Conservation (phyloP, 2,113 vertebrate genomes). For the Paralichthys olivaceus region DNA sequence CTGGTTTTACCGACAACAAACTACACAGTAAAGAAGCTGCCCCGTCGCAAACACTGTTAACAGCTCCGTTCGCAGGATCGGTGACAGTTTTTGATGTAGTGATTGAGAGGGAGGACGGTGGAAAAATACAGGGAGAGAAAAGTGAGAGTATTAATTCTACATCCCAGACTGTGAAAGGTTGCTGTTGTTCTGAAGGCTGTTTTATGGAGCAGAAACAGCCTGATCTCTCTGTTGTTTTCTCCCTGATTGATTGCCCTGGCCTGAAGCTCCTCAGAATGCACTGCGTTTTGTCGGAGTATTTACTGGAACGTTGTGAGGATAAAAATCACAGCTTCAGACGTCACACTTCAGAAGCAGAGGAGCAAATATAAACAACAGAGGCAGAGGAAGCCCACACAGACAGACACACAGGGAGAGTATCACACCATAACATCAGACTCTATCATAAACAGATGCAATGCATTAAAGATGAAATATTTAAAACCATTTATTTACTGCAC, state of each 20-base stretch:
- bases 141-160: constrained; percentile 62
- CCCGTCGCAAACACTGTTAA: constrained; percentile 49
- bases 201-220: constrained; percentile 78
- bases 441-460: neutral
- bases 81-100: constrained; percentile 56
- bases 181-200: constrained; percentile 74
- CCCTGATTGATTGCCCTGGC: constrained; percentile 80
- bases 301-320: constrained; percentile 79
- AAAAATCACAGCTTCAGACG: constrained; percentile 70
- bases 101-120: constrained; percentile 51
- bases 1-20: constrained; percentile 26
- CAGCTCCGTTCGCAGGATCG: constrained; percentile 37
- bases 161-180: constrained; percentile 65
- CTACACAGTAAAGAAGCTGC: constrained; percentile 25
- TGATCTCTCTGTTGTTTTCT: constrained; percentile 75
- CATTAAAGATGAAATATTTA: neutral
- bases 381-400: constrained; percentile 48
- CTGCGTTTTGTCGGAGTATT: constrained; percentile 76
- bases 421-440: neutral
- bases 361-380: constrained; percentile 49
- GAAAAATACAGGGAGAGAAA: constrained; percentile 52
- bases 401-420: constrained; percentile 9
- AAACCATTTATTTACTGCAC: neutral
- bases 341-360: constrained; percentile 47
- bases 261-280: constrained; percentile 67